Conservation (phyloP, 2,888 invertebrate species). For the Ommatoiulus sabulosus region DNA sequence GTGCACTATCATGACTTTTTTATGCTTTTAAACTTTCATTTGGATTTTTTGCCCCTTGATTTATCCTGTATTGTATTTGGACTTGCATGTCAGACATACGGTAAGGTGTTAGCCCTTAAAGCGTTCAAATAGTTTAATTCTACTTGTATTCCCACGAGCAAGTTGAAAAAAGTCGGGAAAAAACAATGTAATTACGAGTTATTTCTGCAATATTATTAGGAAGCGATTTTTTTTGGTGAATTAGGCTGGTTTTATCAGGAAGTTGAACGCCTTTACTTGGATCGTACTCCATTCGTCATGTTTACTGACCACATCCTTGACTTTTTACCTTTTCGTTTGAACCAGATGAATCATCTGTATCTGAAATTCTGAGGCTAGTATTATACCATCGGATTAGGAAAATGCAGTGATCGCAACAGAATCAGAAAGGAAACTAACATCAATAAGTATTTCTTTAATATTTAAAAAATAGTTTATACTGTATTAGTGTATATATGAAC, state of each 20-base stretch:
- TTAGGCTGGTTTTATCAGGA: neutral
- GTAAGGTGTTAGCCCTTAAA: neutral
- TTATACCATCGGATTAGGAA: too few species aligned
- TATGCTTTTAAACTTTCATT: neutral
- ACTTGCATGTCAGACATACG: neutral
- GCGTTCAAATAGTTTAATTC: neutral
- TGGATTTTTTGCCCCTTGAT: neutral
- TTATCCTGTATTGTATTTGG: neutral
- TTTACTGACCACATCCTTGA: neutral
- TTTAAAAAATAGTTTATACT: too few species aligned
- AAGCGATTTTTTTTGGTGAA: neutral
- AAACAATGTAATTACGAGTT: neutral
- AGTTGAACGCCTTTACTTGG: neutral
- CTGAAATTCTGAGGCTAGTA: too few species aligned
- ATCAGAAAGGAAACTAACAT: too few species aligned
- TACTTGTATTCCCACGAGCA: neutral
- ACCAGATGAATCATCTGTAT: too few species aligned
- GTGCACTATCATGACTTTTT: conserved; percentile 21
- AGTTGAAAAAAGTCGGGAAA: neutral
- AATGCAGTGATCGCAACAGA: too few species aligned
- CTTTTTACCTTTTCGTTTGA: neutral
- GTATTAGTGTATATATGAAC: too few species aligned
- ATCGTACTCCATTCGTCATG: too few species aligned
- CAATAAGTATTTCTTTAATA: too few species aligned
- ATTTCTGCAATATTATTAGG: conserved; percentile 9